These are phyloP conservation scores for Vannuccia rotundouncinata DNA, from an alignment of 2,888 invertebrate species.

Conservation along the genomic window DNA sequence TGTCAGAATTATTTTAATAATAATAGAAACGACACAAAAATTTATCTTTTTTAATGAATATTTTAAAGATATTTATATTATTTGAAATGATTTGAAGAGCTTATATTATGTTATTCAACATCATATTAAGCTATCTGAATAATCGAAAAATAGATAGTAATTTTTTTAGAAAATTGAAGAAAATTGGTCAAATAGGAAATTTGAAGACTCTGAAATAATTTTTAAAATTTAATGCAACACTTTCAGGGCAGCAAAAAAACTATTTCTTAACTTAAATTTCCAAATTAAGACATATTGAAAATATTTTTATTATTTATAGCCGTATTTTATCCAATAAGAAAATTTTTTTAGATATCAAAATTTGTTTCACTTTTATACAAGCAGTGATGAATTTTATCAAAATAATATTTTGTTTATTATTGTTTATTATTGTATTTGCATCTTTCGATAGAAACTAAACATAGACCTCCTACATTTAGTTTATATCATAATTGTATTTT, in stretches of 20 bases:
- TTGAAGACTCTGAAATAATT: neutral
- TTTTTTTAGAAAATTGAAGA: neutral
- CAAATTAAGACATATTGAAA: too few species aligned
- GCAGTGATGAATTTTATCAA: neutral
- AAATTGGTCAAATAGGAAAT: neutral
- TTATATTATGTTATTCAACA: too few species aligned
- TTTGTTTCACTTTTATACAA: neutral
- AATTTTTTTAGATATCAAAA: neutral
- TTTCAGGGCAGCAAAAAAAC: too few species aligned
- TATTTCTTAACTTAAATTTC: neutral
- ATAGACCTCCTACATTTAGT: neutral
- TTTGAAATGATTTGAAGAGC: neutral
- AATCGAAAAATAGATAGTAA: too few species aligned
- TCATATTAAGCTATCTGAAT: too few species aligned
- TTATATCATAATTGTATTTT: neutral
- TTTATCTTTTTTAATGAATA: too few species aligned
- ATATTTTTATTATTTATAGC: too few species aligned
- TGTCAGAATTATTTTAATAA: neutral
- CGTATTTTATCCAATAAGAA: too few species aligned
- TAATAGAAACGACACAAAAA: too few species aligned
- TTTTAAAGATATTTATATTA: too few species aligned
- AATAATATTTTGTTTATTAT: neutral
- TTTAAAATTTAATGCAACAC: neutral
- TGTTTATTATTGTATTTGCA: neutral
- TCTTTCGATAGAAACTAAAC: neutral